Evolutionary conservation across 2,797 vertebrate species (phyloP), one percentile per base, ranked within the genome.

Genomic region (Graptemys geographica): DNA sequence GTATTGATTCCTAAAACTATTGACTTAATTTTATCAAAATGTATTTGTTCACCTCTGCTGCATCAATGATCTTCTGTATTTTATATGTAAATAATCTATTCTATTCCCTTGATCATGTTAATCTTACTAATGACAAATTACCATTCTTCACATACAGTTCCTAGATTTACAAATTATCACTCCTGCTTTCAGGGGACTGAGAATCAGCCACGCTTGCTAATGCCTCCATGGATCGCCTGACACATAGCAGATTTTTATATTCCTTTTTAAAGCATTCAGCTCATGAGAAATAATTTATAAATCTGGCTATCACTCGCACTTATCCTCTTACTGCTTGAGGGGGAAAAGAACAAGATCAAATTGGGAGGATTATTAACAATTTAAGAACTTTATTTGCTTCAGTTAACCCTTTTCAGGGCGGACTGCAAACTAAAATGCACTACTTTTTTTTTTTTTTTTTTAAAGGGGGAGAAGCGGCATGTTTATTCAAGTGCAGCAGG

Each of bases 51-150:
- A 98, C 97, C 98, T 94, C 94, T 96, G 95, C 96, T 94, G 97
- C 96, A 97, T 98, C 98, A 98, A 97, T 96, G 97, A 98, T 98
- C 98, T 98, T 91, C 95, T 93, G 83, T 97, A 98, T 98, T 98
- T 98, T 98, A 98, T 97, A 98, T 98, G 97, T 98, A 98, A 98
- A 98, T 98, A 98, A 98, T 98, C 98, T 98, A 97, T 98, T 98
- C 98, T 98, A 98, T 98, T 98, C 98, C 98, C 98, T 98, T 98
- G 98, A 98, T 98, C 98, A 98, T 94, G 95, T 98, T 98, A 99
- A 98, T 99, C 98, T 98, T 98, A 96, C 98, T 98, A 98, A 98
- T 98, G 98, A 98, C 98, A 98, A 98, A 98, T 99, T 98, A 98
- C 97, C 98, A 98, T 98, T 98, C 98, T 98, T 97, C 96, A 97